A percentile compares a stretch with the other conserved stretches of the same genome.
phyloP scores from a whole-genome alignment of 2,797 vertebrate species.

The Pangasius larnaudii region DNA sequence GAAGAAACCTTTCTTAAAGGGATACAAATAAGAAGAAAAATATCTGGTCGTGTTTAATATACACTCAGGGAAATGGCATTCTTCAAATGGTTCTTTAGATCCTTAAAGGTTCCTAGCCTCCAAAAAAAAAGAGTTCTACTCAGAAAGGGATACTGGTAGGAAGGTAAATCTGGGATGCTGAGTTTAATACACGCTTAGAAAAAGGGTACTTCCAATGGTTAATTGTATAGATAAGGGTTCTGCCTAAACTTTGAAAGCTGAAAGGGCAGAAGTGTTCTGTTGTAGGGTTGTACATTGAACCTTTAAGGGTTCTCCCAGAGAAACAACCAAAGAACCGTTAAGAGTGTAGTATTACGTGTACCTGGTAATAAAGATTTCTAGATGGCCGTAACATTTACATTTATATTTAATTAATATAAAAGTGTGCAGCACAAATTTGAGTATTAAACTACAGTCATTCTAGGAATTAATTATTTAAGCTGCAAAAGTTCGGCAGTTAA shows the following conservation, averaged over 20 bases:
- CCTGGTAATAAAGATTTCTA: not conserved
- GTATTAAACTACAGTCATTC: constrained; percentile 1
- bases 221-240: not conserved
- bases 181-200: not conserved
- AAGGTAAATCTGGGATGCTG: not conserved
- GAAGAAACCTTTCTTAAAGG: not conserved
- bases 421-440: not conserved
- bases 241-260: not conserved
- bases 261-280: not conserved
- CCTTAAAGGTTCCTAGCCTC: not conserved
- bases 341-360: not conserved
- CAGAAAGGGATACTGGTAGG: not conserved
- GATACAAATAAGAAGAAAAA: not conserved
- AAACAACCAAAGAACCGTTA: not conserved
- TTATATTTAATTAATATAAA: not conserved
- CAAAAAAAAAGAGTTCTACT: not conserved
- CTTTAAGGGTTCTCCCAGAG: not conserved
- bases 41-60: not conserved
- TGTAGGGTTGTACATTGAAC: not conserved
- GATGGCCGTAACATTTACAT: not conserved
- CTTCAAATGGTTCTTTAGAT: not conserved
- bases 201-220: not conserved
- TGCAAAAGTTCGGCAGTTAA: not conserved
- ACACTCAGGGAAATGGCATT: not conserved
- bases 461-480: not conserved